phyloP scores from a whole-genome alignment of 2,888 invertebrate genomes.

The Dione juno region DNA sequence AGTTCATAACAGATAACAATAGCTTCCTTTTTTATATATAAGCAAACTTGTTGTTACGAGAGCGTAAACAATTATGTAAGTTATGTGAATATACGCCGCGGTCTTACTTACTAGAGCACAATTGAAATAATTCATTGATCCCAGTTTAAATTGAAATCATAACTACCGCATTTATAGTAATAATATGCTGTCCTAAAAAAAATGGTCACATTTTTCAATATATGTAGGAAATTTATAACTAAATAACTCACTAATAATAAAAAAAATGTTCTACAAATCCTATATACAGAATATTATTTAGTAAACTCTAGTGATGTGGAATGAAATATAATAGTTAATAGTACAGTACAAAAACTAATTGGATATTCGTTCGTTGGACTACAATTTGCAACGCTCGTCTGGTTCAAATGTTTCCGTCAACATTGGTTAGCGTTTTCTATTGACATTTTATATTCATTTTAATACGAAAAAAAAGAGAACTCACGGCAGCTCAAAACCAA shows the following conservation, averaged over 20 bases:
- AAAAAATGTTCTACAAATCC: background rate
- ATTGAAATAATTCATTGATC: too few relatives aligned
- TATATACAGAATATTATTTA: background rate
- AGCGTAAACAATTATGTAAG: too few relatives aligned
- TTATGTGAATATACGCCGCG: too few relatives aligned
- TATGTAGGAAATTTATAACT: too few relatives aligned
- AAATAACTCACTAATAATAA: background rate
- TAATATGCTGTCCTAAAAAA: too few relatives aligned
- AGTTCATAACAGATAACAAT: too few relatives aligned
- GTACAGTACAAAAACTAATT: slow-evolving; percentile 35
- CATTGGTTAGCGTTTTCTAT: slow-evolving; percentile 18
- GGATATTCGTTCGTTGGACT: slow-evolving; percentile 31
- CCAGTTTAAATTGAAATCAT: too few relatives aligned
- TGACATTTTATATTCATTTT: background rate
- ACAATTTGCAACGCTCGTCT: slow-evolving; percentile 34
- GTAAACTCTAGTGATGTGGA: slow-evolving; percentile 23
- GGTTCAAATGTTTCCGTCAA: slow-evolving; percentile 34
- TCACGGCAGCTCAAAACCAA: background rate
- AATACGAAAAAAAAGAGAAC: background rate
- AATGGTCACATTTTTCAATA: too few relatives aligned
- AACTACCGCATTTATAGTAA: too few relatives aligned
- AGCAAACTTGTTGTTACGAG: too few relatives aligned
- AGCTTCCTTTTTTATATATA: too few relatives aligned
- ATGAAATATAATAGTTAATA: slow-evolving; percentile 31
- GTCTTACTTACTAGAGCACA: too few relatives aligned